Base-by-base conservation (phyloP, 2,113 vertebrate genomes). In the Nycticebus coucang region DNA sequence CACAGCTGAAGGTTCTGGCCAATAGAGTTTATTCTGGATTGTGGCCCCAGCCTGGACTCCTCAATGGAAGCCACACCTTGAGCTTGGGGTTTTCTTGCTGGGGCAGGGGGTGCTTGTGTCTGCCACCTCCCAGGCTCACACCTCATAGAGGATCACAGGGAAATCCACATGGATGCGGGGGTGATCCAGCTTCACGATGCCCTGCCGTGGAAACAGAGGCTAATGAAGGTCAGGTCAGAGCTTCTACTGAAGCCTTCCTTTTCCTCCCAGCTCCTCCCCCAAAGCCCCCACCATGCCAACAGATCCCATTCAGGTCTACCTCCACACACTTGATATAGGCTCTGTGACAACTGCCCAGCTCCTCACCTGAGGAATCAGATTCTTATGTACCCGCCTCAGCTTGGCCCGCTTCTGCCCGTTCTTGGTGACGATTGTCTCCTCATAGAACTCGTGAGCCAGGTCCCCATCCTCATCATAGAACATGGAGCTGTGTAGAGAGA, bases 391-490 rank as follows among this genome's bases (percentile, higher is more conserved):
- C 96, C 99, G 99, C 98, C 99, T 99, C 98, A 99, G 99, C 98
- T 99, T 99, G 90, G 99, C 99, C 74, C 99, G 99, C 97, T 99
- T 99, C 94, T 99, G 99, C 77, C 99, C 99, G 1, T 99, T 99
- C 99, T 99, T 99, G 89, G 99, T 99, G 97, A 99, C 98, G 97
- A 99, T 98, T 15, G 99, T 99, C 98, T 99, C 99, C 97, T 99
- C 99, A 6, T 99, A 99, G 98, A 99, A 99, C 91, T 99, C 99
- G 50, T 99, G 99, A 78, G 99, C 99, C 26, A 99, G 98, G 94
- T 99, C 99, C 3, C 99, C 99, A 11, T 99, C 99, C 97, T 99
- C 99, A 57, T 99, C 99, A 24, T 99, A 99, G 97, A 99, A 99
- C 98, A 99, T 98, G 95, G 99, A 99, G 93, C 99, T 99, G 98